Conservation (phyloP, 2,797 vertebrate species). For the Crenuchus spilurus region DNA sequence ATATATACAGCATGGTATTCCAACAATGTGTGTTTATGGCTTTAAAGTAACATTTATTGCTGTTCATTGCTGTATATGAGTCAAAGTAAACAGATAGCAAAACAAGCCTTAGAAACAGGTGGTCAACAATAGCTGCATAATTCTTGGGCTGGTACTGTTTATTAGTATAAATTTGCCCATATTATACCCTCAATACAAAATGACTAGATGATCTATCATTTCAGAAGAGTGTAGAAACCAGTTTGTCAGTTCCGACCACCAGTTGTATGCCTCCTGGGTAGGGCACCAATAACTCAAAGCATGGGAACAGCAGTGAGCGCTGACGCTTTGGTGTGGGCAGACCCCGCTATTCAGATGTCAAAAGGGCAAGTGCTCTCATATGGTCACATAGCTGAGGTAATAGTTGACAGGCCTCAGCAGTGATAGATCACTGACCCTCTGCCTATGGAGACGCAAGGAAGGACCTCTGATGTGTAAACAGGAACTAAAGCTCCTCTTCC, state of each 20-base stretch:
- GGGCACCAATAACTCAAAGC: not conserved
- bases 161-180: too few species aligned
- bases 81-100: constrained; percentile 36
- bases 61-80: not conserved
- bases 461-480: constrained; percentile 23
- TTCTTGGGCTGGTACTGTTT: not conserved
- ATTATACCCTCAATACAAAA: not conserved
- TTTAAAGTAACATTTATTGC: constrained; percentile 33
- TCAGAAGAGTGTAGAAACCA: not conserved
- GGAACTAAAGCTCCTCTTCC: not conserved
- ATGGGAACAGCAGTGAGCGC: not conserved
- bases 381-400: constrained; percentile 67
- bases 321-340: constrained; percentile 6
- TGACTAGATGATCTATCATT: not conserved
- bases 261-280: not conserved
- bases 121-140: not conserved
- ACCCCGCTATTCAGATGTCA: constrained; percentile 29
- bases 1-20: constrained; percentile 22
- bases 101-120: constrained; percentile 19
- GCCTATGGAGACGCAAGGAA: constrained; percentile 12
- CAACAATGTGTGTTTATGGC: constrained; percentile 9
- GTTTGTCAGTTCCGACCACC: not conserved
- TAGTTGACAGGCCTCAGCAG: constrained; percentile 70
- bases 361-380: constrained; percentile 69
- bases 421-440: constrained; percentile 55